A percentile compares a stretch with the other conserved stretches of the same genome.
phyloP scores from a whole-genome alignment of 2,797 vertebrate genomes.

The Melanitta fusca region DNA sequence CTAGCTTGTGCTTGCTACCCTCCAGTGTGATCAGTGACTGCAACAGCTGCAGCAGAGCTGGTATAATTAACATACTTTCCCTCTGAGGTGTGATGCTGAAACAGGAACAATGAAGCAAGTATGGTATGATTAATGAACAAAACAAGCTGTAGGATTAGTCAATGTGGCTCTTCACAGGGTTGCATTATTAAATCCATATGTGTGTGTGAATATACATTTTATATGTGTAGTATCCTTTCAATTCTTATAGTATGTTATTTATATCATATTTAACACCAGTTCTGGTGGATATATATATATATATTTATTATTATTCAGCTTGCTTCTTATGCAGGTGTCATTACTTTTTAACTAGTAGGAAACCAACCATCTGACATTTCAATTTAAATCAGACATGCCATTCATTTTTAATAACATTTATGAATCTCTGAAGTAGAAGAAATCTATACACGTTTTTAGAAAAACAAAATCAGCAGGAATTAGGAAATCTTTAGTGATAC shows the following conservation, averaged over 20 bases:
- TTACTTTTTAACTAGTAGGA: slow-evolving; percentile 70
- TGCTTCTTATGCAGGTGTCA: slow-evolving; percentile 55
- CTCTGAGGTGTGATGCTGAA: not conserved
- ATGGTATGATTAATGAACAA: not conserved
- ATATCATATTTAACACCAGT: not conserved
- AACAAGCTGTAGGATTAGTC: not conserved
- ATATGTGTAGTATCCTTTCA: not conserved
- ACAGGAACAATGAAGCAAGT: not conserved
- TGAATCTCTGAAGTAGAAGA: slow-evolving; percentile 73
- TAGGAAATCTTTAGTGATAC: slow-evolving; percentile 65
- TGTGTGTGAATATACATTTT: not conserved
- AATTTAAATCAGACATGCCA: slow-evolving; percentile 76
- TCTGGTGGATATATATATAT: not conserved
- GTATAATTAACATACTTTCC: not conserved
- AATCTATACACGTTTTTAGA: slow-evolving; percentile 74
- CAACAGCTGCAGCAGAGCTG: not conserved
- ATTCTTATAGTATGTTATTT: not conserved
- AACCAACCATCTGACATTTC: slow-evolving; percentile 75
- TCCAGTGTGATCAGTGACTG: not conserved
- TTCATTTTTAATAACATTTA: slow-evolving; percentile 81
- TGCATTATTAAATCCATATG: not conserved
- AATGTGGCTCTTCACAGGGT: not conserved
- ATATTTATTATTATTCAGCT: not conserved
- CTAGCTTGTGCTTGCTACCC: not conserved
- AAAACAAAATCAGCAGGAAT: slow-evolving; percentile 80